Conservation (phyloP, 1,140 invertebrate species). For the Drosophila pseudoobscura region DNA sequence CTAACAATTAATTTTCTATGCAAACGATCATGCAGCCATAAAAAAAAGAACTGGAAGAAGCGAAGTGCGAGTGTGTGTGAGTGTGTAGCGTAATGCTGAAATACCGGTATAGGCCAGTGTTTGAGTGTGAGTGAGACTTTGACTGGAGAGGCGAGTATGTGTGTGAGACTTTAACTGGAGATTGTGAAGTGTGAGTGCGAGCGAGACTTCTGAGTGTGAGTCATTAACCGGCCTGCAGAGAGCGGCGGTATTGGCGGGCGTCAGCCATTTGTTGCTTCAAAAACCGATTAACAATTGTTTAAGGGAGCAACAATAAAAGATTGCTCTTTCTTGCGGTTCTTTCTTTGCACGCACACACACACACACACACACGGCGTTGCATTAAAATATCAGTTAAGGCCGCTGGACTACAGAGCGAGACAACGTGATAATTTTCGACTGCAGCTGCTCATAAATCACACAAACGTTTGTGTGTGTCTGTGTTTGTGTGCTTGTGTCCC, state of each 20-base stretch:
- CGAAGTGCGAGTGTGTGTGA: constrained; percentile 9
- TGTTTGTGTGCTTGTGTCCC: constrained; percentile 26
- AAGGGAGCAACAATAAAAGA: constrained; percentile 10
- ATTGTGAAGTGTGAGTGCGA: constrained; percentile 8
- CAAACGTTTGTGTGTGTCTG: constrained; percentile 8
- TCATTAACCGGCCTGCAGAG: constrained; percentile 71
- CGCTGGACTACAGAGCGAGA: constrained; percentile 23
- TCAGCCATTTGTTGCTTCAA: constrained; percentile 13
- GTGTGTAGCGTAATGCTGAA: constrained; percentile 55
- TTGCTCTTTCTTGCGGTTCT: background rate
- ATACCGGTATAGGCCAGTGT: constrained; percentile 62
- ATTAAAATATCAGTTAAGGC: constrained; percentile 23
- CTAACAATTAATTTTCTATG: too few species aligned
- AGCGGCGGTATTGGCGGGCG: too few species aligned
- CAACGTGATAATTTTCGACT: constrained; percentile 20
- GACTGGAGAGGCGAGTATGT: background rate
- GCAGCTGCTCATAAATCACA: constrained; percentile 41
- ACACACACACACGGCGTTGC: background rate
- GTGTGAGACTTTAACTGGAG: constrained; percentile 7
- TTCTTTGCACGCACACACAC: background rate
- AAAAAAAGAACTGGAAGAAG: constrained; percentile 23
- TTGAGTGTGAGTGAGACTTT: constrained; percentile 22
- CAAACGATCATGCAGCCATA: constrained; percentile 4
- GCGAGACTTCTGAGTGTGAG: constrained; percentile 55
- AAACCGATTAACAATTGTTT: constrained; percentile 22